Evolutionary conservation across 2,888 invertebrate genomes (phyloP), one percentile per base, ranked within the genome.

Genomic region (Phengaris alcon): DNA sequence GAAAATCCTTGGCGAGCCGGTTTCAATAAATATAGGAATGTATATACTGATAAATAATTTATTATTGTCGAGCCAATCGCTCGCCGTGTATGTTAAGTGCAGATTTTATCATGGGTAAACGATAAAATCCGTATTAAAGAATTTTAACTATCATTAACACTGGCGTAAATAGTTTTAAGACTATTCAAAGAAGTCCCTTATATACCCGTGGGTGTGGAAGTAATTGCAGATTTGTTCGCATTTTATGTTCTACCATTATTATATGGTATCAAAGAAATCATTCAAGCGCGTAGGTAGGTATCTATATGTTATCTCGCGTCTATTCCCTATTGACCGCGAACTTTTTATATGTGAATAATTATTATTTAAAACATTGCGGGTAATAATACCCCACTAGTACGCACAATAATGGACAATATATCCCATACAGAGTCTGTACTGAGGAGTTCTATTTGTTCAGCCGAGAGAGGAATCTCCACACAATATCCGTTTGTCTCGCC

Each of bases 391-490:
- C 35, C 35, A 35, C 35, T 35, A 9, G 46, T 46, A 68, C n/a
- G n/a, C 9, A 35, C 48, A 69, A 7, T 69, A 69, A 68, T 8
- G n/a, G 4, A 35, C 48, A 69, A 7, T 48, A 69, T n/a, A 0
- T 48, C 35, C 0, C n/a, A 15, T 48, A 13, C n/a, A 44, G 68
- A 68, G 2, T 13, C 15, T 22, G 77, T 80, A 79, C 35, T 2
- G 35, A 22, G 87, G 90, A 85, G 88, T 90, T 86, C 77, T 79
- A 89, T 90, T 90, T 89, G 86, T 85, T 84, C 89, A 90, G 89
- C 85, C 88, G 90, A 82, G 80, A 81, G 76, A 74, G 76, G 44
- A 82, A 86, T 88, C 88, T 88, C 87, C 77, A 78, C 70, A 72
- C 84, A 82, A 84, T 86, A 90, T 90, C 90, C 87, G 86, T 87